Percentiles rank a stretch among this genome's conserved stretches.
Evolutionary conservation across 1,140 invertebrate species (phyloP).

Genomic region (Lepidurus packardi): DNA sequence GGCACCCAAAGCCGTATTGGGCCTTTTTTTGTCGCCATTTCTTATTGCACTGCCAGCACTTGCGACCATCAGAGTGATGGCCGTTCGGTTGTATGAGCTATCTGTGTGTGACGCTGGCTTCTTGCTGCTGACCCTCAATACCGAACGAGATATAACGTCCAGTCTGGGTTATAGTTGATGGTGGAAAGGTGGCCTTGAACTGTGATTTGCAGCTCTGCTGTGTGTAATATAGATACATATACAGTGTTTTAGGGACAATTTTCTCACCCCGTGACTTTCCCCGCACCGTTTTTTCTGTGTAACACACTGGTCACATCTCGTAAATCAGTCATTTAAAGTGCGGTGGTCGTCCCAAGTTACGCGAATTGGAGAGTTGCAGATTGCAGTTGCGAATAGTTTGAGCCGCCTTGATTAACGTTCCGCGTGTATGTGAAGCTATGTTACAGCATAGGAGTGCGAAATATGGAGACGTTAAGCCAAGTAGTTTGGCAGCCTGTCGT

Average conservation of each 20-base stretch:
- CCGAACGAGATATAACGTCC: background rate
- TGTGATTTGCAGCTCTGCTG: conserved; percentile 1
- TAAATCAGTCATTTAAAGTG: too few relatives aligned
- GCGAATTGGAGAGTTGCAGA: background rate
- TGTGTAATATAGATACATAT: background rate
- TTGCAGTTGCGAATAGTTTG: background rate
- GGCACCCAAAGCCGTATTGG: conserved; percentile 20
- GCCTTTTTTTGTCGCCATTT: conserved; percentile 19
- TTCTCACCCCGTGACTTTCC: background rate
- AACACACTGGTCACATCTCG: too few relatives aligned
- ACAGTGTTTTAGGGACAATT: background rate
- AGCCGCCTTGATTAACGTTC: background rate
- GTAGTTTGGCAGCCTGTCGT: background rate
- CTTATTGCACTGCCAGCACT: conserved; percentile 21
- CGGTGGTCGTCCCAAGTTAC: too few relatives aligned
- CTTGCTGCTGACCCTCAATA: background rate
- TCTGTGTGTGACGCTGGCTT: conserved; percentile 16
- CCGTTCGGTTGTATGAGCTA: background rate
- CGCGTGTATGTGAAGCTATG: background rate
- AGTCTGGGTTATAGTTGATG: conserved; percentile 13
- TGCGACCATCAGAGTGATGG: conserved; percentile 16
- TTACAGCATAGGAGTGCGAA: background rate
- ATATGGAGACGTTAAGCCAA: background rate
- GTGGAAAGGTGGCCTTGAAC: conserved; percentile 13
- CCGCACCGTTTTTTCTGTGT: too few relatives aligned